phyloP scores from a whole-genome alignment of 2,888 invertebrate genomes.

The Pammene fasciana region DNA sequence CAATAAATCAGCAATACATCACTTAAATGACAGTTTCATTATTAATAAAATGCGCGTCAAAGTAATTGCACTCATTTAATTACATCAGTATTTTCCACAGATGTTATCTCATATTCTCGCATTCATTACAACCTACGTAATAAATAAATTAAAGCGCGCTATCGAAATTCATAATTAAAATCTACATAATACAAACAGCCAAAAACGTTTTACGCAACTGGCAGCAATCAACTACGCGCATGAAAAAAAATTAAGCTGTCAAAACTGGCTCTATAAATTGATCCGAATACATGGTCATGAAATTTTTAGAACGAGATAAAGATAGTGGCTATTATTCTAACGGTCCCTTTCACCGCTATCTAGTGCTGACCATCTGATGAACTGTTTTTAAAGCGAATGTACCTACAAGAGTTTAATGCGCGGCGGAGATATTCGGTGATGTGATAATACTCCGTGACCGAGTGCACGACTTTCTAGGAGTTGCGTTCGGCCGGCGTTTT shows the following conservation, averaged over 20 bases:
- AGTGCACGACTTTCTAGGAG: constrained; percentile 78
- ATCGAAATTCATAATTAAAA: constrained; percentile 33
- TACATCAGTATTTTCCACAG: constrained; percentile 35
- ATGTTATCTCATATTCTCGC: constrained; percentile 31
- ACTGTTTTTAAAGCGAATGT: constrained; percentile 78
- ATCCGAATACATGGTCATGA: constrained; percentile 55
- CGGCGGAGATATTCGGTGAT: constrained; percentile 75
- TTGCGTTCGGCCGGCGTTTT: constrained; percentile 57
- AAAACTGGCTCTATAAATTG: constrained; percentile 60
- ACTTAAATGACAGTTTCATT: constrained; percentile 19
- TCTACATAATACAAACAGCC: constrained; percentile 20
- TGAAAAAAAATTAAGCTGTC: constrained; percentile 57
- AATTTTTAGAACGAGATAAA: constrained; percentile 60
- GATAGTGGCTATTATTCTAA: constrained; percentile 76
- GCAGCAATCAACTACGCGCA: constrained; percentile 28
- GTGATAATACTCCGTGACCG: constrained; percentile 79
- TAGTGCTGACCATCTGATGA: constrained; percentile 75
- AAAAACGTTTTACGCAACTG: constrained; percentile 32
- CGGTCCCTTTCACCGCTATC: constrained; percentile 83
- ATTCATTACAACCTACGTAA: constrained; percentile 31
- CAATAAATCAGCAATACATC: constrained; percentile 34
- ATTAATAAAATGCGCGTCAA: constrained; percentile 30
- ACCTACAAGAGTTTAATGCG: constrained; percentile 81
- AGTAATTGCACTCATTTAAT: constrained; percentile 30
- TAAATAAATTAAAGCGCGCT: constrained; percentile 36